These are phyloP conservation scores for Pseudochaenichthys georgianus DNA, from an alignment of 2,797 vertebrate genomes.

Conservation along the genomic window DNA sequence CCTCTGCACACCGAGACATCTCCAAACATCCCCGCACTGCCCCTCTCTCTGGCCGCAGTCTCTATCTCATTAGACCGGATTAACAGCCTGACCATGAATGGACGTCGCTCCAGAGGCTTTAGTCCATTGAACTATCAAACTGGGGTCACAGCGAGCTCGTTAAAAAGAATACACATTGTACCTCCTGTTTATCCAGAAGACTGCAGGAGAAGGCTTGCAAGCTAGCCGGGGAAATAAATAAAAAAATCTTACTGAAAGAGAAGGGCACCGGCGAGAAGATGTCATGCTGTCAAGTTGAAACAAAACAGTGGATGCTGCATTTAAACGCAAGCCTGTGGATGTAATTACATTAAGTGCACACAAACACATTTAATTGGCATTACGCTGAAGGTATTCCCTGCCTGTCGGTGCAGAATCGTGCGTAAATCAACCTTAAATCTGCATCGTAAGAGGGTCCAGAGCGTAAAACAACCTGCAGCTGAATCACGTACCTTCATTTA, in stretches of 20 bases:
- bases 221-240: slow-evolving; percentile 11
- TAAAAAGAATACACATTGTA: slow-evolving; percentile 49
- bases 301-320: background rate
- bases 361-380: slow-evolving; percentile 34
- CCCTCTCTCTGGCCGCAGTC: slow-evolving; percentile 50
- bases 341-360: slow-evolving; percentile 14
- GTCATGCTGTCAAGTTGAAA: slow-evolving; percentile 2
- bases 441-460: background rate
- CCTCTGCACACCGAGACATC: slow-evolving; percentile 27
- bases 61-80: slow-evolving; percentile 81
- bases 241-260: background rate
- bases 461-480: background rate
- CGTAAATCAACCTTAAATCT: slow-evolving; percentile 29
- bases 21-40: slow-evolving; percentile 39
- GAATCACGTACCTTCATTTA: slow-evolving; percentile 84
- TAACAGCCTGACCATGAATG: slow-evolving; percentile 73
- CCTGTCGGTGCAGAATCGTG: slow-evolving; percentile 43
- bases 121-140: slow-evolving; percentile 61
- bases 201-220: slow-evolving; percentile 18
- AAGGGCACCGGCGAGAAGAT: slow-evolving; percentile 1
- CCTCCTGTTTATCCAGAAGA: slow-evolving; percentile 40
- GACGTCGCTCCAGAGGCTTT: slow-evolving; percentile 65
- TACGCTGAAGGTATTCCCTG: slow-evolving; percentile 46
- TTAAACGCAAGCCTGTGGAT: slow-evolving; percentile 32
- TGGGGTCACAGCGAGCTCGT: slow-evolving; percentile 63